Percentiles rank a stretch among this genome's conserved stretches.
Evolutionary conservation across 2,113 vertebrate species (phyloP).

Genomic region (Echinops telfairi): DNA sequence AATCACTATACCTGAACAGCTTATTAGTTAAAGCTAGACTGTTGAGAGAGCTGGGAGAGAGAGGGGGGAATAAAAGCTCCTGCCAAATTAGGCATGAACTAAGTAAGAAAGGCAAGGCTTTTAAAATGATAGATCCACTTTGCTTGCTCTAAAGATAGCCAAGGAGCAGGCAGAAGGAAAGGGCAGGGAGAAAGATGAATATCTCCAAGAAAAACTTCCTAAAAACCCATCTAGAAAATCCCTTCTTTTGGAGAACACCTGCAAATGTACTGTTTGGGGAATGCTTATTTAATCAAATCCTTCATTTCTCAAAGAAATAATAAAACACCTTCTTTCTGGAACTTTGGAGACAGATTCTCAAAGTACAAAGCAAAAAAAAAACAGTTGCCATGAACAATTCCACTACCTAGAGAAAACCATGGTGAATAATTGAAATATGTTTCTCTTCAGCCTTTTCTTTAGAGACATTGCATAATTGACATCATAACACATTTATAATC

Average conservation of each 20-base stretch:
- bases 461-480: not conserved
- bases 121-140: not conserved
- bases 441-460: not conserved
- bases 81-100: not conserved
- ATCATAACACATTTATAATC: not conserved
- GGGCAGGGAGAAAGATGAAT: not conserved
- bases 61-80: not conserved
- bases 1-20: not conserved
- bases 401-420: not conserved
- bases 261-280: not conserved
- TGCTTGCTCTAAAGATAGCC: not conserved
- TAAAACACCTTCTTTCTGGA: not conserved
- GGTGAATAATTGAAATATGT: conserved; percentile 5
- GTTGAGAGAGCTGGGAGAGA: not conserved
- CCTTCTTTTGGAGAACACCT: not conserved
- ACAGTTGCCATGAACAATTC: not conserved
- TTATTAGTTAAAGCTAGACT: not conserved
- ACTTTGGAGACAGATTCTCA: conserved; percentile 25
- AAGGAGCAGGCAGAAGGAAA: not conserved
- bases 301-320: not conserved
- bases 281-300: not conserved
- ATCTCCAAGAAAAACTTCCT: not conserved
- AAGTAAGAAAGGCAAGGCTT: not conserved
- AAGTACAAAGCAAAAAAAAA: not conserved
- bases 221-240: not conserved